These are phyloP conservation scores for Andrena bucephala DNA, from an alignment of 2,888 invertebrate species.

Conservation along the genomic window DNA sequence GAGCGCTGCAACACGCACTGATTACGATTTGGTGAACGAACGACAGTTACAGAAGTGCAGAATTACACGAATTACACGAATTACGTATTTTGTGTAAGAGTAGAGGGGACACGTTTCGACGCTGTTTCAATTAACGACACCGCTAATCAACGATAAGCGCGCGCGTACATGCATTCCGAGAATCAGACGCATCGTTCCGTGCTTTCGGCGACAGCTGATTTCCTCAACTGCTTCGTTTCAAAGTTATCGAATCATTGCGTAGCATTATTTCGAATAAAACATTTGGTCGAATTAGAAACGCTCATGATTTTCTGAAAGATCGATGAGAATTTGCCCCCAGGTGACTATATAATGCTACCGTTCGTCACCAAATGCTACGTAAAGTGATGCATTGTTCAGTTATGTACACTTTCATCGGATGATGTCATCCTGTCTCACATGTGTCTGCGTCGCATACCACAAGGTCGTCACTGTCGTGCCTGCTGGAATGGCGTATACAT, in stretches of 20 bases:
- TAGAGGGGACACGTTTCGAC: background rate
- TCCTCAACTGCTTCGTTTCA: background rate
- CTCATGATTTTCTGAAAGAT: background rate
- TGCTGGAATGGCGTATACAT: conserved; percentile 48
- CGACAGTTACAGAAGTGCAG: conserved; percentile 12
- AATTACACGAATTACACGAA: conserved; percentile 13
- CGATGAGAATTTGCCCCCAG: background rate
- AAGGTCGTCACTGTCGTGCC: conserved; percentile 66
- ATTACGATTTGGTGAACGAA: conserved; percentile 46
- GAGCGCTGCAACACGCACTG: conserved; percentile 39
- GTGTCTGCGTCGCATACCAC: conserved; percentile 71
- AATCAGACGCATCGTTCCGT: conserved; percentile 25
- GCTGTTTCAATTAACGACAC: conserved; percentile 36
- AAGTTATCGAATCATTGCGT: background rate
- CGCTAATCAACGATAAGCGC: conserved; percentile 36
- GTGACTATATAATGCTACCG: conserved; percentile 23
- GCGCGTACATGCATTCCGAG: conserved; percentile 28
- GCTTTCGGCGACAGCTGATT: conserved; percentile 14
- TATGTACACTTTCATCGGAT: conserved; percentile 80
- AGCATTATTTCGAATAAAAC: background rate
- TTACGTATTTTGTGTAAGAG: background rate
- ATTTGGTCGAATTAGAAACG: background rate
- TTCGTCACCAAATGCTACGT: conserved; percentile 50
- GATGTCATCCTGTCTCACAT: conserved; percentile 78
- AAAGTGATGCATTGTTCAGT: conserved; percentile 81